Base-by-base conservation (phyloP, 2,797 vertebrate genomes). In the Pampus argenteus region DNA sequence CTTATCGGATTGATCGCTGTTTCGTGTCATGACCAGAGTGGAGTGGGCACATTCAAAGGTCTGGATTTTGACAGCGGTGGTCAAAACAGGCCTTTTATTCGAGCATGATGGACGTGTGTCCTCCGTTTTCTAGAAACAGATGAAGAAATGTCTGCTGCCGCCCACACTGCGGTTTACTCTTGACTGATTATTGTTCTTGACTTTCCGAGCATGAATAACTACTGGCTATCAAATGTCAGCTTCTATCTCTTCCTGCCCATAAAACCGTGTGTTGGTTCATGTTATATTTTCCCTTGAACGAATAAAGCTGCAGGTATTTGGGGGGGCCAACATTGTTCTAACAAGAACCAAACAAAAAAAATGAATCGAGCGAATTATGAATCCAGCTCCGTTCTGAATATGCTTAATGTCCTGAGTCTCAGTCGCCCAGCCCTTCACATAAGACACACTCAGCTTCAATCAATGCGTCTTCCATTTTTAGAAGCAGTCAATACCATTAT, bases 401-500 rank as follows among this genome's bases (percentile, higher is more conserved):
- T 22, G 31, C 22, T 66, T 36, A 25, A 29, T 38, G 45, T 4
- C 67, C 34, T 20, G n/a, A 49, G n/a, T 31, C 26, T 36, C 9
- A 6, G 36, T 68, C 64, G n/a, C 59, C 63, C 34, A 10, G 23
- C 23, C 47, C 17, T 62, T 68, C 9, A 34, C 51, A 45, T 31
- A 74, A 77, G 72, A 68, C 77, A 13, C 59, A 22, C 69, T 56
- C 62, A 50, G 72, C 79, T 58, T 58, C 79, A 76, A 85, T 91
- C 88, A 67, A 79, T 78, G 55, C 3, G 2, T 17, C 50, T 52
- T 87, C 86, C 86, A 76, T 87, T 90, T 91, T 81, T 84, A 89
- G 83, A 83, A 74, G 55, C 78, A 67, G 61, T 83, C 83, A 48
- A 81, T 86, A 66, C 56, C 1, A 50, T 86, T 81, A 90, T 86